These are phyloP conservation scores for Chrysogorgia sp. DNA, from an alignment of 92 coral and sea anemone genomes.

Conservation along the genomic window DNA sequence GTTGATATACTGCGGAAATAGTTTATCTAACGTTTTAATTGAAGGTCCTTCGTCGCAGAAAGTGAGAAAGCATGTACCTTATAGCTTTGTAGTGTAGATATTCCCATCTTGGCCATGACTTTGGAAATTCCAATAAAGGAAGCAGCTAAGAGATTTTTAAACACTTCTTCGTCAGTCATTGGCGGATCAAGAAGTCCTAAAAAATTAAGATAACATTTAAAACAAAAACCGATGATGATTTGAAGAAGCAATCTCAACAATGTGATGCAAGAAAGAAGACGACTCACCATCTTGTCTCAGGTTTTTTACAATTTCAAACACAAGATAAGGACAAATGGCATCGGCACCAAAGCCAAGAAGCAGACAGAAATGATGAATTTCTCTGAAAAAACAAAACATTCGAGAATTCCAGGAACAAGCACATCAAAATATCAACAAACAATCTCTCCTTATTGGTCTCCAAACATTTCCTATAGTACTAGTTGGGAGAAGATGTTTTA, in stretches of 20 bases:
- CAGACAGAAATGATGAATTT: constrained; percentile 89
- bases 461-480: no score
- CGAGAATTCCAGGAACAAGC: not conserved
- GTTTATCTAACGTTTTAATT: no score
- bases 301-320: constrained; percentile 85
- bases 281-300: constrained; percentile 80
- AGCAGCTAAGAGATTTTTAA: constrained; percentile 72
- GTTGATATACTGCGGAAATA: no score
- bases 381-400: constrained; percentile 53
- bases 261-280: not conserved
- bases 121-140: constrained; percentile 78
- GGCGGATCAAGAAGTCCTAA: constrained; percentile 84
- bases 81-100: constrained; percentile 96
- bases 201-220: not conserved
- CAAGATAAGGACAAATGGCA: constrained; percentile 89
- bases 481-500: no score
- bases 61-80: constrained; percentile 56
- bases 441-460: no score
- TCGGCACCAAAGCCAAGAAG: constrained; percentile 94
- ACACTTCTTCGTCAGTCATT: constrained; percentile 81
- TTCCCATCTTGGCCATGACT: constrained; percentile 99
- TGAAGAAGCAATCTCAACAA: not conserved
- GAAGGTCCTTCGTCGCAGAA: not conserved
- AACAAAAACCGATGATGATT: not conserved
- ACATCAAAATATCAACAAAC: no score